Conservation (phyloP, 2,888 invertebrate species). For the Heptascelio sp. region DNA sequence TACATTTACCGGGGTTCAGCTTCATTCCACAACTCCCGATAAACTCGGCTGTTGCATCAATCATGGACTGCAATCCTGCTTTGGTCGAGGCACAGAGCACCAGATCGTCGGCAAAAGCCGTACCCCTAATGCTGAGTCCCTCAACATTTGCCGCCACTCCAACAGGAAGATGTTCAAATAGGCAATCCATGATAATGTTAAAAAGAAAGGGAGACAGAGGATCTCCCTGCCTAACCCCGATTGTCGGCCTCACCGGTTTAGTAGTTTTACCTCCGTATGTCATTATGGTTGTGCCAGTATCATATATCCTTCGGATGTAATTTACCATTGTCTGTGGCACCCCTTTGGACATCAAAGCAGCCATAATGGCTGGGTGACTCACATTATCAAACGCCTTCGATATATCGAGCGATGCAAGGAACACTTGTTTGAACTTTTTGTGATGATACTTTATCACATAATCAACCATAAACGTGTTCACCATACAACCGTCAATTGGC, state of each 20-base stretch:
- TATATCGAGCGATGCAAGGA: slow-evolving; percentile 42
- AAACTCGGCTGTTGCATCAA: slow-evolving; percentile 45
- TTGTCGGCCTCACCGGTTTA: no score
- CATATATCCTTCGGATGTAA: no score
- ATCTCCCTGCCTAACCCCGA: no score
- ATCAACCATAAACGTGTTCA: slow-evolving; percentile 26
- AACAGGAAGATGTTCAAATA: background rate
- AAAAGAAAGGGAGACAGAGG: no score
- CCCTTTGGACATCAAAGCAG: no score
- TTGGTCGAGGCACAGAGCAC: slow-evolving; percentile 1
- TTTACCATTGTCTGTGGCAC: no score
- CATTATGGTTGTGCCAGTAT: no score
- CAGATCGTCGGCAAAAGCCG: slow-evolving; percentile 70
- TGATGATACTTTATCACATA: background rate
- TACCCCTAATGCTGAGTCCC: background rate
- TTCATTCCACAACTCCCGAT: slow-evolving; percentile 72
- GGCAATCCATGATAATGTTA: no score
- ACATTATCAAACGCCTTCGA: slow-evolving; percentile 53
- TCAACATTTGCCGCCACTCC: background rate
- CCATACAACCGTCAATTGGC: slow-evolving; percentile 19
- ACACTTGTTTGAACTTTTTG: slow-evolving; percentile 10
- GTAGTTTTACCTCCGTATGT: no score
- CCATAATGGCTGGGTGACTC: no score
- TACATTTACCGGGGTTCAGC: slow-evolving; percentile 73
- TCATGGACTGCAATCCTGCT: slow-evolving; percentile 73